A percentile compares a stretch with the other conserved stretches of the same genome.
phyloP scores from a whole-genome alignment of 1,140 invertebrate genomes.

The Bombus sibiricus region DNA sequence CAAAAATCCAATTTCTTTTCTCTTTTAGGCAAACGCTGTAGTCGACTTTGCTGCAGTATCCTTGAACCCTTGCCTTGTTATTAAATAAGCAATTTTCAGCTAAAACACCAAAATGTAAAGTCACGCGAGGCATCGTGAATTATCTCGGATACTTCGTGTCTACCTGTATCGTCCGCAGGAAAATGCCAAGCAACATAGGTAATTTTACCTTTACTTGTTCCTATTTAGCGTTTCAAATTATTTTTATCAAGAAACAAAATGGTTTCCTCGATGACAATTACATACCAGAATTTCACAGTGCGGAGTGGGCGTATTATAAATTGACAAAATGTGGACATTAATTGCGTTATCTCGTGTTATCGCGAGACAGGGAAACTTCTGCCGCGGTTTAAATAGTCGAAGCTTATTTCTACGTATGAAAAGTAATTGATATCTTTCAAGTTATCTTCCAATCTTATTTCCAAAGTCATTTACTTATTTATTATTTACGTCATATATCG shows the following conservation, averaged over 20 bases:
- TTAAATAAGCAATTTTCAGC: not conserved
- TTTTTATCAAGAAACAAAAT: not conserved
- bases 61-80: slow-evolving; percentile 66
- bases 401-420: not conserved
- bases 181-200: not conserved
- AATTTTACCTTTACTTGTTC: too few relatives aligned
- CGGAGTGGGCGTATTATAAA: not conserved
- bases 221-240: not conserved
- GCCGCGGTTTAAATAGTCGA: not conserved
- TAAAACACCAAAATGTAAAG: slow-evolving; percentile 47
- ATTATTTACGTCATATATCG: too few relatives aligned
- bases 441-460: too few relatives aligned
- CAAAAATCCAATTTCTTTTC: not conserved
- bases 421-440: too few relatives aligned
- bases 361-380: not conserved
- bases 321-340: too few relatives aligned
- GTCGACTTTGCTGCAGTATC: slow-evolving; percentile 60
- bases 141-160: not conserved
- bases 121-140: slow-evolving; percentile 65
- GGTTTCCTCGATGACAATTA: not conserved
- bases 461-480: too few relatives aligned
- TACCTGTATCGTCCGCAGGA: not conserved
- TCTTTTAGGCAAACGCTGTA: not conserved
- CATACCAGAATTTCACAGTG: not conserved
- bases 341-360: too few relatives aligned